phyloP scores from a whole-genome alignment of 2,113 vertebrate genomes.

The Salvelinus alpinus region DNA sequence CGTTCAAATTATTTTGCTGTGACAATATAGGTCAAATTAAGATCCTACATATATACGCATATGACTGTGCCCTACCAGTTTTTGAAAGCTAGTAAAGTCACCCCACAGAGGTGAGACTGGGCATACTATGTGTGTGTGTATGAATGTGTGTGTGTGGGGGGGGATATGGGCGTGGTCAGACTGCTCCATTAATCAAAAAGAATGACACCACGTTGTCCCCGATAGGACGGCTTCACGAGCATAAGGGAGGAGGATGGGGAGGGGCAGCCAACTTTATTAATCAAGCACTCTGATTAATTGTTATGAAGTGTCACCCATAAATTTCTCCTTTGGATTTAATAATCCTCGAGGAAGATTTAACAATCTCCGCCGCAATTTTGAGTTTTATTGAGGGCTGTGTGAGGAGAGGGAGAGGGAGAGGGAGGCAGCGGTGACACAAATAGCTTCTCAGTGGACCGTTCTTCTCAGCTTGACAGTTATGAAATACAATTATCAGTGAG shows the following conservation, averaged over 20 bases:
- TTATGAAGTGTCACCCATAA: conserved; percentile 69
- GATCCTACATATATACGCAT: conserved; percentile 40
- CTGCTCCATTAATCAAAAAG: conserved; percentile 91
- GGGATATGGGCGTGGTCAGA: conserved; percentile 68
- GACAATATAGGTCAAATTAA: too few relatives aligned
- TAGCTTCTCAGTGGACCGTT: conserved; percentile 86
- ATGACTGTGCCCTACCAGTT: conserved; percentile 58
- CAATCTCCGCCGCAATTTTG: conserved; percentile 81
- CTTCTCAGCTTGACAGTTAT: conserved; percentile 87
- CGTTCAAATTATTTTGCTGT: not conserved
- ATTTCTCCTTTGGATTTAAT: conserved; percentile 91
- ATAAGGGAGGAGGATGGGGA: conserved; percentile 16
- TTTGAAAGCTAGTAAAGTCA: conserved; percentile 16
- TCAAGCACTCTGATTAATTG: conserved; percentile 94
- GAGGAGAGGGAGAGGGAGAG: conserved; percentile 23
- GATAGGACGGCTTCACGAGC: conserved; percentile 53
- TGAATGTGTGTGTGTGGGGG: not conserved
- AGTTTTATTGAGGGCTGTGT: conserved; percentile 80
- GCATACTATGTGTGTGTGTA: not conserved
- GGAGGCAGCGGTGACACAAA: conserved; percentile 77
- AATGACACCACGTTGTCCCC: conserved; percentile 79
- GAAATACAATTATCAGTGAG: conserved; percentile 98
- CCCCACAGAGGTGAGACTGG: conserved; percentile 58
- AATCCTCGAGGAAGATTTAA: conserved; percentile 84
- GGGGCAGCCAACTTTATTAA: conserved; percentile 82